Percentiles rank a stretch among this genome's conserved stretches.
Evolutionary conservation across 2,113 vertebrate species (phyloP).

Genomic region (Cavia porcellus): DNA sequence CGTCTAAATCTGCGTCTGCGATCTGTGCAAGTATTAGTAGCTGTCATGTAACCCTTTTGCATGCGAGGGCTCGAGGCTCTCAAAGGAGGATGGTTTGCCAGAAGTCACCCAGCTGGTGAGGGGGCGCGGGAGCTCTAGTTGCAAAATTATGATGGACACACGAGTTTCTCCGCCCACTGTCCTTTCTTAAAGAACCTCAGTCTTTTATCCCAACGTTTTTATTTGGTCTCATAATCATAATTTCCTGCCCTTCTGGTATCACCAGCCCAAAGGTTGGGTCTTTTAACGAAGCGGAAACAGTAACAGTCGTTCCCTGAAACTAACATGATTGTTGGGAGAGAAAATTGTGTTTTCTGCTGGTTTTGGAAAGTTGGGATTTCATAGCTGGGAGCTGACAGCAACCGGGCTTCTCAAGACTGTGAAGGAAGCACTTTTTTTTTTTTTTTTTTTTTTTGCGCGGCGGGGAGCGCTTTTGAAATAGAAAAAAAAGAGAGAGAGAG

Average conservation of each 20-base stretch:
- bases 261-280: neutral
- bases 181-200: neutral
- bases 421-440: neutral
- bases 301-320: conserved; percentile 19
- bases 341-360: conserved; percentile 57
- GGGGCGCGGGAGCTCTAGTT: neutral
- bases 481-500: too few relatives aligned
- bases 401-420: neutral
- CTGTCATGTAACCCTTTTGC: conserved; percentile 2
- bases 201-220: neutral
- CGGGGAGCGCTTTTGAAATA: neutral
- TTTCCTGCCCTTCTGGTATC: neutral
- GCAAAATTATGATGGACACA: neutral
- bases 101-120: conserved; percentile 1
- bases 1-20: neutral
- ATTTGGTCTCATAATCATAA: neutral
- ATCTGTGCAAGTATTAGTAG: neutral
- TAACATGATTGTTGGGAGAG: neutral
- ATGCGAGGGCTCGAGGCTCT: neutral
- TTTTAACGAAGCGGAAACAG: conserved; percentile 52
- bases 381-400: conserved; percentile 48
- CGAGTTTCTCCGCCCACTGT: neutral
- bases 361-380: conserved; percentile 46
- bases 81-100: neutral
- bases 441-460: neutral